Evolutionary conservation across 2,113 vertebrate species (phyloP), one percentile per base, ranked within the genome.

Genomic region (Lichenostomus cassidix): DNA sequence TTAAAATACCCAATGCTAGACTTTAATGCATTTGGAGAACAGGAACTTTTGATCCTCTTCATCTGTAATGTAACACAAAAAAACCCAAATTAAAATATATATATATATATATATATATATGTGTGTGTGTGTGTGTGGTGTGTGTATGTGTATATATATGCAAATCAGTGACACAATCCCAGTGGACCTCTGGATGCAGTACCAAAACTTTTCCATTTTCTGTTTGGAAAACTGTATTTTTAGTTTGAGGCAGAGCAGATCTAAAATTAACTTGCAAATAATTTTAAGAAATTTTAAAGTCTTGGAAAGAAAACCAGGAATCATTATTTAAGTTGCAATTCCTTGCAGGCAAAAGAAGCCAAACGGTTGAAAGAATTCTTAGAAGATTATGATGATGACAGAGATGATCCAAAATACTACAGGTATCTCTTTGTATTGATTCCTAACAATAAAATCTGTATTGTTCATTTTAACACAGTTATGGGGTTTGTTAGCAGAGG

Each of bases 351-450:
- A 89, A 99, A 99, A 98, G 99, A 99, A 98, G 99, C 99, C 75
- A 99, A 99, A 97, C 97, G 99, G 71, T 97, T 99, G 63, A 99
- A 99, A 97, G 99, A 99, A 97, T 99, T 99, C 94, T 98, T 99
- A 92, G 99, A 99, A 98, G 99, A 99, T 94, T 99, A 99, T 82
- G 99, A 99, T 93, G 99, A 99, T 92, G 99, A 99, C 83, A 96
- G 99, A 98, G 99, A 99, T 95, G 99, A 99, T 97, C 99, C 99
- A 42, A 99, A 99, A 95, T 99, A 99, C 90, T 99, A 99, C 96
- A 99, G 98, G 99, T 99, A 94, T 96, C 70, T 73, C 50, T 58
- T 88, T 68, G 5, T 55, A 20, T 73, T 49, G 24, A 64, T 50
- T 52, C 25, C 56, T 86, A 46, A 46, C 9, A 56, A 18, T 27